These are phyloP conservation scores for Dexiosoma caninum DNA, from an alignment of 2,888 invertebrate genomes.

Conservation along the genomic window DNA sequence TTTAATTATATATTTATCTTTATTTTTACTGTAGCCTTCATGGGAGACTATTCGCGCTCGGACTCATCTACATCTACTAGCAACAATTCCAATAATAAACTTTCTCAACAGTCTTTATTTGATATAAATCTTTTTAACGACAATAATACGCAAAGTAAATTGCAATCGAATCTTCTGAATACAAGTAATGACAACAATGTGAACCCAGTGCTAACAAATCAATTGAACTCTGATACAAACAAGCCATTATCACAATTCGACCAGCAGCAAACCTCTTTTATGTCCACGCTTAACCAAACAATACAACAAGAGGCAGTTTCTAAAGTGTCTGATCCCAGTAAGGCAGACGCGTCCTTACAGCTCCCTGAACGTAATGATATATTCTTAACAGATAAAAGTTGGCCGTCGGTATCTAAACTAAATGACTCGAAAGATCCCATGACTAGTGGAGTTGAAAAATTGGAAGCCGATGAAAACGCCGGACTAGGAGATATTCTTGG, in stretches of 20 bases:
- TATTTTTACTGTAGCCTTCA: constrained; percentile 38
- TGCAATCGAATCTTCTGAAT: constrained; percentile 20
- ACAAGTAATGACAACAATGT: constrained; percentile 33
- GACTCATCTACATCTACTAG: constrained; percentile 65
- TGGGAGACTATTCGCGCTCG: constrained; percentile 61
- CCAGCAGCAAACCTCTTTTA: constrained; percentile 63
- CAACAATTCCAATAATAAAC: constrained; percentile 74
- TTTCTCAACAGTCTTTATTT: constrained; percentile 73
- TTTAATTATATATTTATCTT: too few species aligned
- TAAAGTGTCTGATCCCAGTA: constrained; percentile 41
- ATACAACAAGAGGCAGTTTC: constrained; percentile 62
- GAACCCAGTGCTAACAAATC: constrained; percentile 34
- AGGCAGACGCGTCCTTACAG: constrained; percentile 44
- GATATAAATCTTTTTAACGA: constrained; percentile 57
- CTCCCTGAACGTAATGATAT: constrained; percentile 58
- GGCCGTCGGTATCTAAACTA: constrained; percentile 52
- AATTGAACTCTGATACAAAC: constrained; percentile 39
- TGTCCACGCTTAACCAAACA: constrained; percentile 50
- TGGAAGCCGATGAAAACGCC: constrained; percentile 83
- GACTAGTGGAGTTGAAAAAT: constrained; percentile 79
- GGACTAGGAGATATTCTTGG: constrained; percentile 88
- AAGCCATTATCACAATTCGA: constrained; percentile 46
- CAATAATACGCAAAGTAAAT: constrained; percentile 25
- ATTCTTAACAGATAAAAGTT: constrained; percentile 59
- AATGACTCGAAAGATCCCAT: constrained; percentile 50